Conservation (phyloP, 2,888 invertebrate species). For the Platerodrilus igneus region DNA sequence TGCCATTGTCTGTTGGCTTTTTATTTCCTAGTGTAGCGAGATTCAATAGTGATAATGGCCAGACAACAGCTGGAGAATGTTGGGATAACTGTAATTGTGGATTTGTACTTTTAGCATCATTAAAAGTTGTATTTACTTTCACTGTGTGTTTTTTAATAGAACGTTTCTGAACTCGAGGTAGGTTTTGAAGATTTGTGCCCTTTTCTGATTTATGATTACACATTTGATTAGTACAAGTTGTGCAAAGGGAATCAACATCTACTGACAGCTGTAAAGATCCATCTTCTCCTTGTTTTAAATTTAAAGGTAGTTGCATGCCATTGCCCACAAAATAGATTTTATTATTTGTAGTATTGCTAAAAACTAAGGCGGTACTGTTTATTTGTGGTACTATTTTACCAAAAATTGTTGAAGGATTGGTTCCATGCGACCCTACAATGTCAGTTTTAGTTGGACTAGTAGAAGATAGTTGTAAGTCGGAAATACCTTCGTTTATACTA, state of each 20-base stretch:
- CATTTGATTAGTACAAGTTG: conserved; percentile 11
- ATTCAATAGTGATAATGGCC: too few species aligned
- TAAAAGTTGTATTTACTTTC: too few species aligned
- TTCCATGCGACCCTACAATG: background rate
- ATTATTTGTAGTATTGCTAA: conserved; percentile 4
- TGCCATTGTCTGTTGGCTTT: too few species aligned
- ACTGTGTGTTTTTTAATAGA: too few species aligned
- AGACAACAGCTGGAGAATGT: too few species aligned
- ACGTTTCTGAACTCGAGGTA: too few species aligned
- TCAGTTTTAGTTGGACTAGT: too few species aligned
- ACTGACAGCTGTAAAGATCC: conserved; percentile 42
- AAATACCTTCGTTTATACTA: too few species aligned
- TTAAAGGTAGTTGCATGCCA: conserved; percentile 44
- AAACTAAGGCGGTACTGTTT: conserved; percentile 3
- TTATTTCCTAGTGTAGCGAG: too few species aligned
- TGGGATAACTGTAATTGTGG: too few species aligned
- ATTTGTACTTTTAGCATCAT: too few species aligned
- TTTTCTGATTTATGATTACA: background rate
- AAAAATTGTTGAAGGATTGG: conserved; percentile 7
- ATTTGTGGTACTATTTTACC: conserved; percentile 12
- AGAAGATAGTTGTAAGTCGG: too few species aligned
- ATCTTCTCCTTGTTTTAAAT: conserved; percentile 37
- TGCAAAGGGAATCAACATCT: conserved; percentile 42
- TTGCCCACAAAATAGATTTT: conserved; percentile 40
- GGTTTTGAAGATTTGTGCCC: background rate